Evolutionary conservation across 1,140 invertebrate species (phyloP).

Genomic region (Lepidotrigona ventralis): DNA sequence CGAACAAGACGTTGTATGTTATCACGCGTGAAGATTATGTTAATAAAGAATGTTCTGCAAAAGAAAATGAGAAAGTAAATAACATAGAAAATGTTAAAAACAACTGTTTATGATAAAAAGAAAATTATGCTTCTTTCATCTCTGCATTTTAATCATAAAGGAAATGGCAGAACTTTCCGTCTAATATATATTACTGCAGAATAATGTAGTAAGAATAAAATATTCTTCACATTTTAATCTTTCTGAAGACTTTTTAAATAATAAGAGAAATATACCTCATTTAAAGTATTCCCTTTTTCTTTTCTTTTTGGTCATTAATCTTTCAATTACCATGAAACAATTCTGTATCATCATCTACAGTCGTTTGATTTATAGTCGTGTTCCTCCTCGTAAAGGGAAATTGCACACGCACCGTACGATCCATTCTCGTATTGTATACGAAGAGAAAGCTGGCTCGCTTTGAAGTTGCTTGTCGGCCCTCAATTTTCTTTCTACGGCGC

Average conservation of each 20-base stretch:
- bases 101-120: too few relatives aligned
- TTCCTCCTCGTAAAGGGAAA: not conserved
- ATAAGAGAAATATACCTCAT: not conserved
- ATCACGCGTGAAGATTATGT: too few relatives aligned
- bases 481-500: slow-evolving; percentile 18
- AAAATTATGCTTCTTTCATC: too few relatives aligned
- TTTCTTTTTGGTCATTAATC: not conserved
- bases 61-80: too few relatives aligned
- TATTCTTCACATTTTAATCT: not conserved
- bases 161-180: too few relatives aligned
- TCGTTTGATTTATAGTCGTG: not conserved
- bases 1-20: too few relatives aligned
- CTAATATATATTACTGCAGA: not conserved
- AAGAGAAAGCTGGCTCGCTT: not conserved
- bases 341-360: not conserved
- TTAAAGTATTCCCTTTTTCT: too few relatives aligned
- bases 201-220: not conserved
- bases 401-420: not conserved
- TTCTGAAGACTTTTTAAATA: not conserved
- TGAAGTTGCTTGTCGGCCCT: slow-evolving; percentile 12
- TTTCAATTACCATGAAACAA: not conserved
- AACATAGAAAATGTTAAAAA: too few relatives aligned
- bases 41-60: too few relatives aligned
- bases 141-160: too few relatives aligned
- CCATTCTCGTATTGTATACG: not conserved